phyloP scores from a whole-genome alignment of 1,140 invertebrate species.

The Heliconius himera region DNA sequence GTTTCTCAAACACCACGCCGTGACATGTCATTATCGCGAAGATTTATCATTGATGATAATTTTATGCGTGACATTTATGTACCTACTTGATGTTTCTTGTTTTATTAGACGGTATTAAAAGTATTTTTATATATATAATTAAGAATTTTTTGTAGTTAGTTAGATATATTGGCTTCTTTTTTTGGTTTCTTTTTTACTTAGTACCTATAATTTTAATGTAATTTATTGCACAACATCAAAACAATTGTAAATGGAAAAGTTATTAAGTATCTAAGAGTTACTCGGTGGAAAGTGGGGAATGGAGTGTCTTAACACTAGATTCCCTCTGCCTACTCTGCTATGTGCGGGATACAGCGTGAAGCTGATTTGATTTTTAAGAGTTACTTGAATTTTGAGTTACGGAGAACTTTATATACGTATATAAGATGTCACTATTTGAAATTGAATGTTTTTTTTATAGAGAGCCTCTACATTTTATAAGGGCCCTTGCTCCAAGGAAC shows the following conservation, averaged over 20 bases:
- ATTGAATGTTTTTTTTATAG: neutral
- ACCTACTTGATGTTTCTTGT: constrained; percentile 10
- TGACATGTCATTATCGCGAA: constrained; percentile 49
- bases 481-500: neutral
- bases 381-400: neutral
- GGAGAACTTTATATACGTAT: neutral
- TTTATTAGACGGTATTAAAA: constrained; percentile 15
- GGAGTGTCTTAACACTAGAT: too few relatives aligned
- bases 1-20: constrained; percentile 43
- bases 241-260: neutral
- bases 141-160: neutral
- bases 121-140: neutral
- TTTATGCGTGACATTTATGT: constrained; percentile 35
- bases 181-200: neutral
- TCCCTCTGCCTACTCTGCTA: too few relatives aligned
- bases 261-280: neutral
- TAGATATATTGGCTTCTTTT: neutral
- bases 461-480: neutral
- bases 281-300: too few relatives aligned
- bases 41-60: constrained; percentile 53
- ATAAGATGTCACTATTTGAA: neutral
- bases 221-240: neutral
- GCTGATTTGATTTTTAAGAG: too few relatives aligned
- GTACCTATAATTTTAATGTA: neutral
- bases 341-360: too few relatives aligned